Evolutionary conservation across 2,797 vertebrate genomes (phyloP).

Genomic region (Neosilurus mollespiculum): DNA sequence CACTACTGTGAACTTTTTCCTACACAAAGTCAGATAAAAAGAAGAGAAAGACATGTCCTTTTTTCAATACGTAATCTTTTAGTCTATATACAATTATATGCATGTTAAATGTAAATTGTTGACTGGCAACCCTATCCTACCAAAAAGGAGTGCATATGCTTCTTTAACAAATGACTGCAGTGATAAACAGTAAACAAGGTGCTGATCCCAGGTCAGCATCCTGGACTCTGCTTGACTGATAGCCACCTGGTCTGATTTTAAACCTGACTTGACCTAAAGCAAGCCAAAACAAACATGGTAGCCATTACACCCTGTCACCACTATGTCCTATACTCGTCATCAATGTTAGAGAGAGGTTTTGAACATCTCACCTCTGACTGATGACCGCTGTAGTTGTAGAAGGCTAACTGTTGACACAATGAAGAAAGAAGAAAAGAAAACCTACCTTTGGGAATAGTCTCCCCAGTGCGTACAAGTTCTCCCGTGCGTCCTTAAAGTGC

Average conservation of each 20-base stretch:
- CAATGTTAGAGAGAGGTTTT: conserved; percentile 48
- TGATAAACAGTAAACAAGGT: conserved; percentile 51
- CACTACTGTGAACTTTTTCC: background rate
- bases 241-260: conserved; percentile 51
- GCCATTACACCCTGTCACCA: background rate
- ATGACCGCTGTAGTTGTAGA: conserved; percentile 30
- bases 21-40: background rate
- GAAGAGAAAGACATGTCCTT: background rate
- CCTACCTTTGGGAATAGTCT: conserved; percentile 18
- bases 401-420: conserved; percentile 17
- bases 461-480: background rate
- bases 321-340: conserved; percentile 44
- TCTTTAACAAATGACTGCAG: conserved; percentile 43
- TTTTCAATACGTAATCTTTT: background rate
- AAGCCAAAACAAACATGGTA: conserved; percentile 34
- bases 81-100: background rate
- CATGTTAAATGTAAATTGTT: background rate
- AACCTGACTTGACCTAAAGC: conserved; percentile 33
- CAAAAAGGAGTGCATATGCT: conserved; percentile 7
- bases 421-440: conserved; percentile 7
- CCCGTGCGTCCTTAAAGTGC: conserved; percentile 3
- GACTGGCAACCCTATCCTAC: background rate
- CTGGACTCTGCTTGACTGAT: conserved; percentile 44
- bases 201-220: conserved; percentile 42
- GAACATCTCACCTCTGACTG: conserved; percentile 44